phyloP scores from a whole-genome alignment of 2,888 invertebrate genomes.

The Oscheius sp. region DNA sequence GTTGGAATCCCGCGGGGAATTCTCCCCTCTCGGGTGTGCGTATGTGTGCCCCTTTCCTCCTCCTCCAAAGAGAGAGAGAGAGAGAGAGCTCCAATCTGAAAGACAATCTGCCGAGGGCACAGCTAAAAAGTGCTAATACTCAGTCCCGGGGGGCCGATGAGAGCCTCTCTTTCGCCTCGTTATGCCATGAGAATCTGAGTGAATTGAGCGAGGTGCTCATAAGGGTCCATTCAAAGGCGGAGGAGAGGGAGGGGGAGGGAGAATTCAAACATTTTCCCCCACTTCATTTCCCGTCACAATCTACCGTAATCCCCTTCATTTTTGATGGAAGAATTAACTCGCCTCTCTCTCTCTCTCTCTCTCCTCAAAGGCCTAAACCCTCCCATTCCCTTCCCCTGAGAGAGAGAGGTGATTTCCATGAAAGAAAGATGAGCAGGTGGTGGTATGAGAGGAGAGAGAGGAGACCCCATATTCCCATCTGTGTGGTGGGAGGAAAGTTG shows the following conservation, averaged over 20 bases:
- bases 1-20: conserved; percentile 1
- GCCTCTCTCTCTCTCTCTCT: not conserved
- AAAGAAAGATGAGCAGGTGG: no score
- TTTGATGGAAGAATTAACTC: no score
- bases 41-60: not conserved
- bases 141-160: not conserved
- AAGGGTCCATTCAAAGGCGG: not conserved
- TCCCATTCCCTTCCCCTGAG: no score
- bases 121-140: not conserved
- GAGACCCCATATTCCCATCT: conserved; percentile 1
- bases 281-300: not conserved
- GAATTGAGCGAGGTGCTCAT: not conserved
- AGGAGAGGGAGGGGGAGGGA: not conserved
- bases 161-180: not conserved
- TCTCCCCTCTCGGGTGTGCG: conserved; percentile 1
- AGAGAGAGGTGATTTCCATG: no score
- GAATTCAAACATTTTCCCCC: not conserved
- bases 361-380: no score
- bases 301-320: no score
- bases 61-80: not conserved
- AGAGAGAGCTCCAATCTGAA: conserved; percentile 7
- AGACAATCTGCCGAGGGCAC: not conserved
- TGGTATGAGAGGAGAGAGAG: no score
- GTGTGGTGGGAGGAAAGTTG: conserved; percentile 19
- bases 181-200: not conserved